A percentile compares a stretch with the other conserved stretches of the same genome.
phyloP scores from a whole-genome alignment of 2,797 vertebrate genomes.

The Crocodylus rhombifer region DNA sequence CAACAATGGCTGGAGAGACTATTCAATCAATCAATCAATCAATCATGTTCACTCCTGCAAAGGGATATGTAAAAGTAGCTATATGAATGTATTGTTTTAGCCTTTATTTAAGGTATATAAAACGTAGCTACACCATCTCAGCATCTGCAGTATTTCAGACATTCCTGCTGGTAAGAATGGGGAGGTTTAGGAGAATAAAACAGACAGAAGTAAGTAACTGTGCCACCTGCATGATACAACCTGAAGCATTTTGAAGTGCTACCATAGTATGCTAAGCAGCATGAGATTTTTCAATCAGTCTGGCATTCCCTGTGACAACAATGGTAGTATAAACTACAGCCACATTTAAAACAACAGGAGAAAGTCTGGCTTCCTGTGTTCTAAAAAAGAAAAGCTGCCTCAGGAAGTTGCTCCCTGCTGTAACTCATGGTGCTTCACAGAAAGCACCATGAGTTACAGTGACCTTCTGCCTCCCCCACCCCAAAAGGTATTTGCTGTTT shows the following conservation, averaged over 20 bases:
- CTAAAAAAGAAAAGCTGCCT: not conserved
- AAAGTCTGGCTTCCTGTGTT: not conserved
- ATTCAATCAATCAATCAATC: no score
- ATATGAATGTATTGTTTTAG: not conserved
- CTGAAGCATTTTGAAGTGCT: not conserved
- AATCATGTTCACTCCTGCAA: not conserved
- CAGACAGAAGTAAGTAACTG: not conserved
- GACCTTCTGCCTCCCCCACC: no score
- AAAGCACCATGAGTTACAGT: no score
- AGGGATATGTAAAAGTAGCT: not conserved
- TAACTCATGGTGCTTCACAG: no score
- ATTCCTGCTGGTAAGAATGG: not conserved
- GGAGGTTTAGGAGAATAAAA: not conserved
- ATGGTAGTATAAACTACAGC: not conserved
- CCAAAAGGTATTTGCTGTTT: no score
- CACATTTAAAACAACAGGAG: not conserved
- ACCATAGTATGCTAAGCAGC: not conserved
- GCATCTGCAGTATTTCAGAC: not conserved
- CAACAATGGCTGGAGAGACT: not conserved
- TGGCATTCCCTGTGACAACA: not conserved
- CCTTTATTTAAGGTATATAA: not conserved
- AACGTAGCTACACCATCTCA: not conserved
- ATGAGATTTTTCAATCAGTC: not conserved
- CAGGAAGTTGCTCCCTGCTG: not conserved
- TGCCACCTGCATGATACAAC: not conserved